Evolutionary conservation across 2,888 invertebrate species (phyloP).

Genomic region (Scaeva pyrastri): DNA sequence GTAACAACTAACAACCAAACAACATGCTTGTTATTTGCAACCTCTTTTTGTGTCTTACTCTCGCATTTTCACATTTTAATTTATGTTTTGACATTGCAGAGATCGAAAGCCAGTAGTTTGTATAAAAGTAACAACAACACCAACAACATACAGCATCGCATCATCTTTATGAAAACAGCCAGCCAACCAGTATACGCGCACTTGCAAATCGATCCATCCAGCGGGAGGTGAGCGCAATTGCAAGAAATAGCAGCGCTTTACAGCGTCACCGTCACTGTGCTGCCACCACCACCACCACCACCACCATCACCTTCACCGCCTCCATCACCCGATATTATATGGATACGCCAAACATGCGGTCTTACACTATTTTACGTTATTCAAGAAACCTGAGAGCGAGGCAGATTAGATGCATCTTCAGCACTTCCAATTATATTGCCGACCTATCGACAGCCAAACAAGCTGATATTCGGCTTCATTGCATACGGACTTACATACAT

Average conservation of each 20-base stretch:
- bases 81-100: conserved; percentile 75
- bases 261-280: conserved; percentile 50
- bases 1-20: conserved; percentile 20
- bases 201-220: conserved; percentile 66
- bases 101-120: conserved; percentile 58
- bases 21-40: conserved; percentile 51
- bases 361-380: conserved; percentile 69
- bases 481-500: neutral
- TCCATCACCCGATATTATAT: neutral
- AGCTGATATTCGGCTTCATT: conserved; percentile 50
- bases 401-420: conserved; percentile 74
- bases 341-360: conserved; percentile 45
- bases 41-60: conserved; percentile 59
- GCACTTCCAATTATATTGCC: conserved; percentile 76
- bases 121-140: neutral
- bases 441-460: conserved; percentile 73
- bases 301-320: conserved; percentile 36
- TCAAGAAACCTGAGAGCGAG: conserved; percentile 64
- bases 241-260: conserved; percentile 55
- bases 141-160: conserved; percentile 36
- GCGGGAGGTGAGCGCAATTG: conserved; percentile 56
- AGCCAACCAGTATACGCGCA: conserved; percentile 54
- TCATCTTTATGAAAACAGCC: conserved; percentile 25
- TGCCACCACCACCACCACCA: neutral
- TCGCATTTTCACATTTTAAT: conserved; percentile 74